phyloP scores from a whole-genome alignment of 2,888 invertebrate species.

The Malthinus seriepunctatus region DNA sequence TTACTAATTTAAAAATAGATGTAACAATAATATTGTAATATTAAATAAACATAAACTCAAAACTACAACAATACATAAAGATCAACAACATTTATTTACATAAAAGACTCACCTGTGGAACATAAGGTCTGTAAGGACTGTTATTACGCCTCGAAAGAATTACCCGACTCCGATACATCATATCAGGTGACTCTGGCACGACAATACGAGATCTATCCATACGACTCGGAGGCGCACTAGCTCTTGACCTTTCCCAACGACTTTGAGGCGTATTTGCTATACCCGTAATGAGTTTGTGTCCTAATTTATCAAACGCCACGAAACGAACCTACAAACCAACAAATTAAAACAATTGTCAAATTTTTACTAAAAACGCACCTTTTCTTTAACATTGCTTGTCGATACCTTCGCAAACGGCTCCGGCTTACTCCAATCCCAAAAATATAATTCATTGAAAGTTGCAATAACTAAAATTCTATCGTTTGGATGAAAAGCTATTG shows the following conservation, averaged over 20 bases:
- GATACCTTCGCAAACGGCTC: constrained; percentile 75
- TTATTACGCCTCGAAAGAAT: not conserved
- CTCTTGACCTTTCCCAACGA: constrained; percentile 56
- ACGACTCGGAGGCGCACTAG: constrained; percentile 10
- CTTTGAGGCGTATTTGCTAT: constrained; percentile 68
- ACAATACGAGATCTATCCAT: constrained; percentile 44
- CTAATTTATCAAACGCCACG: constrained; percentile 81
- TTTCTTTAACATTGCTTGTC: constrained; percentile 77
- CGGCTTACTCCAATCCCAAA: constrained; percentile 87
- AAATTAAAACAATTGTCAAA: constrained; percentile 56
- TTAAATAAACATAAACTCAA: too few species aligned
- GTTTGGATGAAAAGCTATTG: constrained; percentile 84
- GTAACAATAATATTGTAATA: not conserved
- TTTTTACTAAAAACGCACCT: constrained; percentile 58
- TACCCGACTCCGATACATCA: constrained; percentile 42
- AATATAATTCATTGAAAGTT: constrained; percentile 80
- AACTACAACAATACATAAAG: too few species aligned
- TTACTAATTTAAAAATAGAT: not conserved
- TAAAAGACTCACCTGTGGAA: constrained; percentile 9
- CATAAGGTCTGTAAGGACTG: not conserved
- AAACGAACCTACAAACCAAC: constrained; percentile 60
- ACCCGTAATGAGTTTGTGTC: constrained; percentile 82
- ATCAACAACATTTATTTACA: too few species aligned
- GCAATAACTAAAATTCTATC: constrained; percentile 84
- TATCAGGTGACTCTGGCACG: constrained; percentile 46